Base-by-base conservation (phyloP, 2,113 vertebrate species). In the Lagopus muta region DNA sequence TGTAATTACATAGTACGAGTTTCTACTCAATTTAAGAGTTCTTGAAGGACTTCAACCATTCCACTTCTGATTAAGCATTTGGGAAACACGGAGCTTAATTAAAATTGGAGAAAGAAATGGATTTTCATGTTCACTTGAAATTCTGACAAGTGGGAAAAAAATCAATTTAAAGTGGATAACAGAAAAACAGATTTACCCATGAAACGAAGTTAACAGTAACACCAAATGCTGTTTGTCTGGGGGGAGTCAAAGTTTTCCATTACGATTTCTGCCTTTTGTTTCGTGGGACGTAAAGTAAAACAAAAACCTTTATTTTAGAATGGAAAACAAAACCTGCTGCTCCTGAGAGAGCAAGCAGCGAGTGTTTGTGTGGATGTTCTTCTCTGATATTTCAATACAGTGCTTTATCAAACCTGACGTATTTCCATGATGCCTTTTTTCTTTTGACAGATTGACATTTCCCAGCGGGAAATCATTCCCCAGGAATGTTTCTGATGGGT, bases 361-460 rank as follows among this genome's bases (percentile, higher is more conserved):
- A 75, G 57, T 78, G 79, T 89, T 92, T 87, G 80, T 55, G 14
- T 20, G 80, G 76, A 71, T 83, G 34, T 86, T 86, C 76, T 78
- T 69, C 45, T 84, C 89, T 24, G 43, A 76, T 73, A 94, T 88
- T 87, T 95, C 81, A 84, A 57, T 32, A 54, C 3, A 28, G 13
- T 25, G 24, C 93, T 96, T 90, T 79, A 92, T 94, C 86, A 52
- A 62, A 69, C 61, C 82, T 89, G 92, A 93, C 5, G 18, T 90
- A 96, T 92, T 92, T 90, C 92, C 54, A 36, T 40, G 61, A 88
- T 75, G 95, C 45, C n/a, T 84, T 96, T 96, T 96, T 92, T 71
- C 70, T 90, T 88, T 28, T 93, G 92, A 93, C 90, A 95, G 86
- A 52, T 32, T 89, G 89, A 79, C 70, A 82, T 82, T 86, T 92